Conservation (phyloP, 2,113 vertebrate species). For the Zapornia atra region DNA sequence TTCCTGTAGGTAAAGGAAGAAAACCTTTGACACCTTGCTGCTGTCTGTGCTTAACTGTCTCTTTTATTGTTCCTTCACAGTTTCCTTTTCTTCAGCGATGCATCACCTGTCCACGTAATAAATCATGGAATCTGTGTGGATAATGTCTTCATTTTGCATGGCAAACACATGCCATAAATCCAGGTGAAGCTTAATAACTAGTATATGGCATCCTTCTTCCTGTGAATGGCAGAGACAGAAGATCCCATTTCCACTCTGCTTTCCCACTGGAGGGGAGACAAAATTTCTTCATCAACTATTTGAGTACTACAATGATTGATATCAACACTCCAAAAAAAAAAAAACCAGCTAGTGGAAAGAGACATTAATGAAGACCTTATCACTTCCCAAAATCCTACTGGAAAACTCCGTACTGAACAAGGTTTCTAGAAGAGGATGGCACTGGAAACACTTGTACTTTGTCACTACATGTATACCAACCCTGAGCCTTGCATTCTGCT, state of each 20-base stretch:
- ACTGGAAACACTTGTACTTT: neutral
- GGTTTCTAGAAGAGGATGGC: neutral
- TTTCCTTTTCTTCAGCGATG: slow-evolving; percentile 30
- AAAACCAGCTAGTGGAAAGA: neutral
- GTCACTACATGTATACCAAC: neutral
- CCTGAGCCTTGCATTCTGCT: neutral
- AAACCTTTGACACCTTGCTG: neutral
- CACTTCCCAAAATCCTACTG: neutral
- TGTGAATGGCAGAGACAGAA: slow-evolving; percentile 12
- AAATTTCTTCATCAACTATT: neutral
- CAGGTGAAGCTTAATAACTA: slow-evolving; percentile 27
- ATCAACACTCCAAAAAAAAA: neutral
- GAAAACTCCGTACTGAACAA: neutral
- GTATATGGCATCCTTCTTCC: slow-evolving; percentile 8
- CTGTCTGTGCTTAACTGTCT: neutral
- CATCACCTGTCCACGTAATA: slow-evolving; percentile 19
- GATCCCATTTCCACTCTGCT: neutral
- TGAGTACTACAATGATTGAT: neutral
- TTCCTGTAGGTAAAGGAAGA: neutral
- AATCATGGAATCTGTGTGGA: slow-evolving; percentile 43
- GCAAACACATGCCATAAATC: slow-evolving; percentile 38
- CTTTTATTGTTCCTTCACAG: neutral
- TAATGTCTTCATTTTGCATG: slow-evolving; percentile 58
- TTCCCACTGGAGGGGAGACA: neutral
- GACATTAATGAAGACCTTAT: neutral